Conservation (phyloP, 92 coral and sea anemone genomes). For the Heteractis magnifica region DNA sequence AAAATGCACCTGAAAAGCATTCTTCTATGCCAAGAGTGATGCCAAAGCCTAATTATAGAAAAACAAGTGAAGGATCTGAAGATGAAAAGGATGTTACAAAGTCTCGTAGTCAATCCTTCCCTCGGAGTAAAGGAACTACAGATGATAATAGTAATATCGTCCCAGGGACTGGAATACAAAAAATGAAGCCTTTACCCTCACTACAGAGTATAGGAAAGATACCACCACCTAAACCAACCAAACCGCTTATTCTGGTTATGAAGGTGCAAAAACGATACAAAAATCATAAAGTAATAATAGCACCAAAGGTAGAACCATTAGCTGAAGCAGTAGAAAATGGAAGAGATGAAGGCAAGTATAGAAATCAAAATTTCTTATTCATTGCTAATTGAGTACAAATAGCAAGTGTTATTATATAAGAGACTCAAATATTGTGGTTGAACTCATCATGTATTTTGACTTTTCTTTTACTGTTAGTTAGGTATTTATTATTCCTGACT, state of each 20-base stretch:
- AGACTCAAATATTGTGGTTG: no score
- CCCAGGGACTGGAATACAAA: slow-evolving; percentile 43
- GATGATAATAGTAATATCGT: slow-evolving; percentile 22
- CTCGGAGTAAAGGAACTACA: background rate
- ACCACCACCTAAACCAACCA: slow-evolving; percentile 58
- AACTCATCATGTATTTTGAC: no score
- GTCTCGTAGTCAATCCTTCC: slow-evolving; percentile 19
- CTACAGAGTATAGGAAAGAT: slow-evolving; percentile 57
- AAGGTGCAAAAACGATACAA: slow-evolving; percentile 36
- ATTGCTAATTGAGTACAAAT: no score
- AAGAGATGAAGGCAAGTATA: slow-evolving; percentile 20
- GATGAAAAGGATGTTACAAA: slow-evolving; percentile 18
- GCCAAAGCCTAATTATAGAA: slow-evolving; percentile 35
- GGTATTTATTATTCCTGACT: no score
- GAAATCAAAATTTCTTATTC: background rate
- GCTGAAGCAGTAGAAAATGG: slow-evolving; percentile 28
- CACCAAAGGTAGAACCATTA: slow-evolving; percentile 38
- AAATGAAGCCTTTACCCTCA: slow-evolving; percentile 56
- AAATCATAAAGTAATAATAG: slow-evolving; percentile 41
- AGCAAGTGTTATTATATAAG: no score
- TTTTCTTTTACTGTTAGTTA: no score
- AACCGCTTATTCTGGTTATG: slow-evolving; percentile 22
- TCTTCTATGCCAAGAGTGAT: slow-evolving; percentile 34
- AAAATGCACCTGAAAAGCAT: slow-evolving; percentile 22
- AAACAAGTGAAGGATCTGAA: slow-evolving; percentile 4